Conservation (phyloP, 2,797 vertebrate species). For the Thunnus albacares region DNA sequence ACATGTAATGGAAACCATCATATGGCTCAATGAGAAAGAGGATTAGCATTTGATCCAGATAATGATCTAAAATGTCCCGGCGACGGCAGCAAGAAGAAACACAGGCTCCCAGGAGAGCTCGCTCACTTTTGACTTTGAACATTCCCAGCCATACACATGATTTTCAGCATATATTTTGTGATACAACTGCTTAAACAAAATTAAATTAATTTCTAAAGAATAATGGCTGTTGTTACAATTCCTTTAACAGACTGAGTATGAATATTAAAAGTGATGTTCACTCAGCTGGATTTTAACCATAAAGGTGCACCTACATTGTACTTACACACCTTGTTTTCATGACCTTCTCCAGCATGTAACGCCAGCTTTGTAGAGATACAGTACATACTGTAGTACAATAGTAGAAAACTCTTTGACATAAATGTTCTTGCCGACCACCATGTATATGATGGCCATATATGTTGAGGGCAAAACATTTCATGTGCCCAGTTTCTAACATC, state of each 20-base stretch:
- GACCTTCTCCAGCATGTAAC: not conserved
- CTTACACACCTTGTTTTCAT: not conserved
- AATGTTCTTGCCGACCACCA: not conserved
- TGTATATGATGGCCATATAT: not conserved
- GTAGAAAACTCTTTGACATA: too few species aligned
- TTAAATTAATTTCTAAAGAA: not conserved
- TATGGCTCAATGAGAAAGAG: constrained; percentile 49
- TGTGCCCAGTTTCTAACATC: not conserved
- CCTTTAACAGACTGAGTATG: not conserved
- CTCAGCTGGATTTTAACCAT: not conserved
- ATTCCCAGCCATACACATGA: not conserved
- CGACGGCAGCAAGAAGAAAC: constrained; percentile 36
- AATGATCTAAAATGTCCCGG: constrained; percentile 65
- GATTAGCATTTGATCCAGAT: constrained; percentile 65
- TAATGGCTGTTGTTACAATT: not conserved
- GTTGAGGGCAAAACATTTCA: too few species aligned
- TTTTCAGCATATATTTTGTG: not conserved
- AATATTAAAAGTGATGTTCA: not conserved
- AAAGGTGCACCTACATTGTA: not conserved
- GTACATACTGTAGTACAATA: too few species aligned
- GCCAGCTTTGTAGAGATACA: not conserved
- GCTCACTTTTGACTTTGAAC: constrained; percentile 29
- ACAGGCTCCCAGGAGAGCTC: constrained; percentile 21
- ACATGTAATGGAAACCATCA: constrained; percentile 65
- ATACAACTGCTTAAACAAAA: not conserved